Base-by-base conservation (phyloP, 2,113 vertebrate genomes). In the Calidris pugnax region DNA sequence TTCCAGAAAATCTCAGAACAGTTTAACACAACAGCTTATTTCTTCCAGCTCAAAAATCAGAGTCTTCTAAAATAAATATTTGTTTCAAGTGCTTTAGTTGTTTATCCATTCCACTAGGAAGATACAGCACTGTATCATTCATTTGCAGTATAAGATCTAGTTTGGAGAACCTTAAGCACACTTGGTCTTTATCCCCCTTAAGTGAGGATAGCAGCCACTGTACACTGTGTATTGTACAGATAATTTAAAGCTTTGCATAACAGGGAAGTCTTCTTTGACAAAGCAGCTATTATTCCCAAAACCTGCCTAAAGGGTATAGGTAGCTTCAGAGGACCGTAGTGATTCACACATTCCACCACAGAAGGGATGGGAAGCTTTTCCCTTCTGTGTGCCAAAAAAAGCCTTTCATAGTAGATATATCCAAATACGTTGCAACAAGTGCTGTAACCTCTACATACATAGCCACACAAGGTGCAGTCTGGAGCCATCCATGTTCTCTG, bases 381-480 rank as follows among this genome's bases (percentile, higher is more conserved):
- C 35, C 7, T 73, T 50, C 33, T 16, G 4, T 30, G 20, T 35
- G 35, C 33, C 22, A 57, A 64, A 68, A 68, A 74, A 51, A 63
- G 30, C 14, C 51, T 75, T 85, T 89, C 21, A 26, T 41, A 60
- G 33, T 15, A 55, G 26, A 4, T 30, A 5, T 16, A 39, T 35
- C 13, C 1, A 0, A 81, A 32, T 14, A 37, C 0, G 10, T 21
- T 45, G 32, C 63, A 55, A 75, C 26, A 50, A 51, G 48, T 2
- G 0, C 35, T 3, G 3, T 22, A 57, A 59, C 14, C 24, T 59
- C 37, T n/a, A 30, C 35, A 6, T 13, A 51, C 4, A 16, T 13
- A 39, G 28, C 62, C 47, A 55, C 37, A 21, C 7, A 28, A 51
- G 5, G 28, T 32, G 37, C 32, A 47, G 14, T 45, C 18, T 55